phyloP scores from a whole-genome alignment of 1,140 invertebrate species.

The Hylyphantes graminicola region DNA sequence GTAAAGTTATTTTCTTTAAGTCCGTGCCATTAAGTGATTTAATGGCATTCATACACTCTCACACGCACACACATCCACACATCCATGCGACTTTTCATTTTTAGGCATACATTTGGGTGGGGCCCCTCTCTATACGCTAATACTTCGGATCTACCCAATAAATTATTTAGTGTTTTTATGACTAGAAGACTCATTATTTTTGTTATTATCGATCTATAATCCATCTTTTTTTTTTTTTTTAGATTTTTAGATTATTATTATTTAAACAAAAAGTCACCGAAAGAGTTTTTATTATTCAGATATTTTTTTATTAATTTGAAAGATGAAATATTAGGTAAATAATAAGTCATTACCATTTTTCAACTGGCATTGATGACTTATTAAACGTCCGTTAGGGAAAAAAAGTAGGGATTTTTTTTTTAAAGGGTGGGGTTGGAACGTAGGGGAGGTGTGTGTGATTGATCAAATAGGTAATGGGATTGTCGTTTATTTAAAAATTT shows the following conservation, averaged over 20 bases:
- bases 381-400: constrained; percentile 44
- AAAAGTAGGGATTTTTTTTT: background rate
- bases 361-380: constrained; percentile 59
- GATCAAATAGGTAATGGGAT: constrained; percentile 59
- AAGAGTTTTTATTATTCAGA: constrained; percentile 7
- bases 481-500: constrained; percentile 60
- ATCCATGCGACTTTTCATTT: constrained; percentile 56
- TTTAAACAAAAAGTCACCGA: constrained; percentile 47
- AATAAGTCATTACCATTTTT: constrained; percentile 61
- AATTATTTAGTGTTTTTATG: constrained; percentile 61
- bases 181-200: constrained; percentile 56
- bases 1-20: too few relatives aligned
- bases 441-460: constrained; percentile 29
- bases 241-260: constrained; percentile 50
- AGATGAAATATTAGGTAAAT: constrained; percentile 61
- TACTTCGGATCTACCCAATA: constrained; percentile 54
- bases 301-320: constrained; percentile 58
- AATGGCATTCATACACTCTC: constrained; percentile 57
- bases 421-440: constrained; percentile 38
- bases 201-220: constrained; percentile 55
- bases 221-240: constrained; percentile 23
- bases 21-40: constrained; percentile 53
- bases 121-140: constrained; percentile 6
- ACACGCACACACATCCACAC: constrained; percentile 41
- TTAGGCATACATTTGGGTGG: constrained; percentile 41